These are phyloP conservation scores for Coluber constrictor DNA, from an alignment of 2,797 vertebrate species.

Conservation along the genomic window DNA sequence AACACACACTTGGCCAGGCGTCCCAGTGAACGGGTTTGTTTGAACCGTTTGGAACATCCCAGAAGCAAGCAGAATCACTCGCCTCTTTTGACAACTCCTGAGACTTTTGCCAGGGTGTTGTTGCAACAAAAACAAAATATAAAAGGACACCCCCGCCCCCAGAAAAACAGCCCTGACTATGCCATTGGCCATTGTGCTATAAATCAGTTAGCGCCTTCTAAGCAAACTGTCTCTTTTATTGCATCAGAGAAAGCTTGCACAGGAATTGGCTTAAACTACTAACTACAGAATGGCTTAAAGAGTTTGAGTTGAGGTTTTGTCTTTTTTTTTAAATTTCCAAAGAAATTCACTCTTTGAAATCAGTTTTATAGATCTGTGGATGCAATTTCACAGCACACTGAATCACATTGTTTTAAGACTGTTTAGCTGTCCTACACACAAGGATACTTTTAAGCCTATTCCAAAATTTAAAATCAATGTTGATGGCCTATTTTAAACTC, in stretches of 20 bases:
- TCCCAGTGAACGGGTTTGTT: constrained; percentile 68
- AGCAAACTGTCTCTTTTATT: constrained; percentile 71
- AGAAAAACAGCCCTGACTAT: constrained; percentile 38
- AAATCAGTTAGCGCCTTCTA: constrained; percentile 69
- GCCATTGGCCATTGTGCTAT: constrained; percentile 69
- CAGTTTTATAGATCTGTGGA: background rate
- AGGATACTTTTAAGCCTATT: background rate
- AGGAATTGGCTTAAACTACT: constrained; percentile 52
- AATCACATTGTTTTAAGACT: background rate
- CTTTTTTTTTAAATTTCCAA: constrained; percentile 14
- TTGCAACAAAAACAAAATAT: constrained; percentile 44
- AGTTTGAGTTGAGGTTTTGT: background rate
- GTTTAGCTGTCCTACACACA: constrained; percentile 8
- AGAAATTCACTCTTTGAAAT: constrained; percentile 45
- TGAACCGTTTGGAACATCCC: constrained; percentile 67
- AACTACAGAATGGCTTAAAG: constrained; percentile 47
- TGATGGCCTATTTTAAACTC: constrained; percentile 21
- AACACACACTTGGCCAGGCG: constrained; percentile 70
- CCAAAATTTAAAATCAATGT: rapidly evolving
- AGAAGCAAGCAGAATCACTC: constrained; percentile 62
- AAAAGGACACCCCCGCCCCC: background rate
- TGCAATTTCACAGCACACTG: constrained; percentile 41
- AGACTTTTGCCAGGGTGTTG: constrained; percentile 67
- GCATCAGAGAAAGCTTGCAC: constrained; percentile 56
- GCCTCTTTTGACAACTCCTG: constrained; percentile 62